Evolutionary conservation across 2,888 invertebrate genomes (phyloP).

Genomic region (Stenodema calcarata): DNA sequence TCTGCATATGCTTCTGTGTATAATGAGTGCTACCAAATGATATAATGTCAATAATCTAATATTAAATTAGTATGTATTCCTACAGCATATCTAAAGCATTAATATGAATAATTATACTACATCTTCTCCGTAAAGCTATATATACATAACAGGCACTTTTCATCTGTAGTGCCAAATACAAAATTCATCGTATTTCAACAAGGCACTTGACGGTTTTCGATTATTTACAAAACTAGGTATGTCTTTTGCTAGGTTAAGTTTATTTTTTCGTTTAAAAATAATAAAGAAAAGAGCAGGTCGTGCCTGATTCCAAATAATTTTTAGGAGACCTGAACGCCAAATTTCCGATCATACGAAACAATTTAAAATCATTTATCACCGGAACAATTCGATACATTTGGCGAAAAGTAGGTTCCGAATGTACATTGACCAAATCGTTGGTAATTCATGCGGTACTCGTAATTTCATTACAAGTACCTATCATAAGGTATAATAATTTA

Average conservation of each 20-base stretch:
- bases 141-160: constrained; percentile 12
- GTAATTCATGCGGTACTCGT: too few relatives aligned
- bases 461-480: too few relatives aligned
- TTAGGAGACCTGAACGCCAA: neutral
- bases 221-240: constrained; percentile 9
- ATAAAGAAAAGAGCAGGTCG: neutral
- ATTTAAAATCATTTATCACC: neutral
- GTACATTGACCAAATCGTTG: too few relatives aligned
- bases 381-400: neutral
- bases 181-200: neutral
- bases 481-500: too few relatives aligned
- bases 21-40: constrained; percentile 26
- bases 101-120: constrained; percentile 9
- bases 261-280: neutral
- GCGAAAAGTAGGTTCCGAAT: too few relatives aligned
- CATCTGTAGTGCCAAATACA: neutral
- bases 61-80: neutral
- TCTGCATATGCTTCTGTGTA: neutral
- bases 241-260: neutral
- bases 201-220: constrained; percentile 19
- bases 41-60: neutral
- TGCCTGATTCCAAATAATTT: neutral
- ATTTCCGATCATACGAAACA: neutral
- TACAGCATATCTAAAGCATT: neutral
- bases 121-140: constrained; percentile 5